Conservation (phyloP, 2,888 invertebrate genomes). For the Andrena minutula region DNA sequence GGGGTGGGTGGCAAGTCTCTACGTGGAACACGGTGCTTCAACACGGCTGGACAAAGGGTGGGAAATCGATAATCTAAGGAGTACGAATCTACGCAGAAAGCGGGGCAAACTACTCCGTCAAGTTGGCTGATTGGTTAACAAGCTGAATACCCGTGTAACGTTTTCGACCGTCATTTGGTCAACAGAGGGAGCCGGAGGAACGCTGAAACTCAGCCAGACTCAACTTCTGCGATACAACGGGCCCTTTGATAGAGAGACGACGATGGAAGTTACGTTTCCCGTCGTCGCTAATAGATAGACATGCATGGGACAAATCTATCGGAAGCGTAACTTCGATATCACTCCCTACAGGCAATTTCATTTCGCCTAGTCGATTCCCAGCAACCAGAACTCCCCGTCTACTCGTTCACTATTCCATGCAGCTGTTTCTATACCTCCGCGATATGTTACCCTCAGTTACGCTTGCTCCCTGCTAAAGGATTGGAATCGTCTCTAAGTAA, state of each 20-base stretch:
- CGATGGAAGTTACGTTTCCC: constrained; percentile 42
- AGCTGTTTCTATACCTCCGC: not conserved
- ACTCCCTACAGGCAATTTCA: constrained; percentile 31
- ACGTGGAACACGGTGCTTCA: constrained; percentile 31
- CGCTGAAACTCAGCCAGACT: constrained; percentile 45
- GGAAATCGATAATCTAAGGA: constrained; percentile 57
- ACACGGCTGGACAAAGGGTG: constrained; percentile 49
- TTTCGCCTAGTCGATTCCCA: not conserved
- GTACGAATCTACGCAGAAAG: constrained; percentile 65
- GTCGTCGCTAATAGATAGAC: constrained; percentile 38
- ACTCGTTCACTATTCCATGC: not conserved
- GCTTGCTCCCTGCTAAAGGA: too few species aligned
- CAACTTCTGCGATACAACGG: constrained; percentile 56
- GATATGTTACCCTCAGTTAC: too few species aligned
- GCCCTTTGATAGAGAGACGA: constrained; percentile 53
- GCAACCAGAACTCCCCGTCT: not conserved
- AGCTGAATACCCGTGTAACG: constrained; percentile 63
- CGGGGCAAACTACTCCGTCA: constrained; percentile 65
- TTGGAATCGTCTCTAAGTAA: too few species aligned
- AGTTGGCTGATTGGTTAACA: constrained; percentile 75
- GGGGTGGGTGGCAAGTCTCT: not conserved
- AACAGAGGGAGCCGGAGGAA: constrained; percentile 22
- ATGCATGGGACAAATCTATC: constrained; percentile 56
- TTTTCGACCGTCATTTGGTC: constrained; percentile 45
- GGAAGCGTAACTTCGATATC: constrained; percentile 58